These are phyloP conservation scores for Yponomeuta plumbellus DNA, from an alignment of 2,888 invertebrate species.

Conservation along the genomic window DNA sequence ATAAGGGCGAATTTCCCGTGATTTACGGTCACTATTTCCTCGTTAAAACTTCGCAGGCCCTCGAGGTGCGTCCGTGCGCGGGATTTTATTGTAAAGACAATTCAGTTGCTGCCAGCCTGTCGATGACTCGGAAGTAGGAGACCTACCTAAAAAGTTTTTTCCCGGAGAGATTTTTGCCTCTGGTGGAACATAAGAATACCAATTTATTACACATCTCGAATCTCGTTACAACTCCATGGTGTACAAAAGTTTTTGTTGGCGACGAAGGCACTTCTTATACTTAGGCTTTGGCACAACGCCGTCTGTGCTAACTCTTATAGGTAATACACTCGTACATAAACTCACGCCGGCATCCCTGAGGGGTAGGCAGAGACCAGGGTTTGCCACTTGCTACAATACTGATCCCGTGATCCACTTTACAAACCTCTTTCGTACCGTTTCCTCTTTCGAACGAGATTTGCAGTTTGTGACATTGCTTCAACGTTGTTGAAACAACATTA, in stretches of 20 bases:
- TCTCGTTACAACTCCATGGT: slow-evolving; percentile 5
- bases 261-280: neutral
- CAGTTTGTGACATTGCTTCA: no score
- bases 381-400: no score
- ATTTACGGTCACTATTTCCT: slow-evolving; percentile 75
- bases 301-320: no score
- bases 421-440: no score
- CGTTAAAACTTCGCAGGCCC: slow-evolving; percentile 60
- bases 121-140: slow-evolving; percentile 3
- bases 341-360: no score
- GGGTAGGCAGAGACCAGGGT: no score
- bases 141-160: slow-evolving; percentile 13
- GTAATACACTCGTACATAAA: no score
- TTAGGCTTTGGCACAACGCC: neutral
- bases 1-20: slow-evolving; percentile 73
- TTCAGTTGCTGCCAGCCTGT: slow-evolving; percentile 30
- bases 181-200: slow-evolving; percentile 4
- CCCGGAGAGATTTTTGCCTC: neutral
- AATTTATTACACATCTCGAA: slow-evolving; percentile 8
- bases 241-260: slow-evolving; percentile 1
- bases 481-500: no score
- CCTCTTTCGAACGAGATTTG: no score
- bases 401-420: no score
- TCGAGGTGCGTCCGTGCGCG: slow-evolving; percentile 57
- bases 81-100: slow-evolving; percentile 58